phyloP scores from a whole-genome alignment of 2,113 vertebrate genomes.

The Pimephales promelas region DNA sequence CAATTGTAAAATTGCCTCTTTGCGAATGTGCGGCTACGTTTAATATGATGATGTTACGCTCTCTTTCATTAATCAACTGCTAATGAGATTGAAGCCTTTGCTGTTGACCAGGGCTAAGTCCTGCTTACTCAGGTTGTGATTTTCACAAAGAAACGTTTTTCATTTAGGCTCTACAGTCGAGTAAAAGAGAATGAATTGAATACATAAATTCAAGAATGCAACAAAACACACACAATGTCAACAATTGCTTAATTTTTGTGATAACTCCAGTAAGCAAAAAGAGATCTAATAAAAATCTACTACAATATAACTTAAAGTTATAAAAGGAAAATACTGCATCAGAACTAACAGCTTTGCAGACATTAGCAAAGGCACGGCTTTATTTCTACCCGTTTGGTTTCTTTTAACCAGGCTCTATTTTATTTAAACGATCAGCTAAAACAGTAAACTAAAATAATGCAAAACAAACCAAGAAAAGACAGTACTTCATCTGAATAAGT shows the following conservation, averaged over 20 bases:
- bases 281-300: background rate
- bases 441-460: slow-evolving; percentile 38
- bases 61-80: slow-evolving; percentile 74
- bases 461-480: slow-evolving; percentile 36
- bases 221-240: background rate
- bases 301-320: background rate
- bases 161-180: background rate
- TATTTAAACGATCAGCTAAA: slow-evolving; percentile 51
- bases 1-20: slow-evolving; percentile 77
- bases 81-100: slow-evolving; percentile 74
- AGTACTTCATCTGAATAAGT: slow-evolving; percentile 34
- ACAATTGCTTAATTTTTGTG: background rate
- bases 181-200: background rate
- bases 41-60: slow-evolving; percentile 73
- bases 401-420: slow-evolving; percentile 39
- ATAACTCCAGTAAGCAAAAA: background rate
- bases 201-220: background rate
- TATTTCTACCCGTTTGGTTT: background rate
- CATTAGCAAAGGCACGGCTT: background rate
- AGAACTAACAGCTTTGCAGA: background rate
- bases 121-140: slow-evolving; percentile 52
- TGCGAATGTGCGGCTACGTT: slow-evolving; percentile 68
- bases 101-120: slow-evolving; percentile 68
- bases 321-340: background rate
- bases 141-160: slow-evolving; percentile 26